Percentiles rank a stretch among this genome's conserved stretches.
phyloP scores from a whole-genome alignment of 35 echinoderm and acorn worm species.

The Apostichopus parvimensis region DNA sequence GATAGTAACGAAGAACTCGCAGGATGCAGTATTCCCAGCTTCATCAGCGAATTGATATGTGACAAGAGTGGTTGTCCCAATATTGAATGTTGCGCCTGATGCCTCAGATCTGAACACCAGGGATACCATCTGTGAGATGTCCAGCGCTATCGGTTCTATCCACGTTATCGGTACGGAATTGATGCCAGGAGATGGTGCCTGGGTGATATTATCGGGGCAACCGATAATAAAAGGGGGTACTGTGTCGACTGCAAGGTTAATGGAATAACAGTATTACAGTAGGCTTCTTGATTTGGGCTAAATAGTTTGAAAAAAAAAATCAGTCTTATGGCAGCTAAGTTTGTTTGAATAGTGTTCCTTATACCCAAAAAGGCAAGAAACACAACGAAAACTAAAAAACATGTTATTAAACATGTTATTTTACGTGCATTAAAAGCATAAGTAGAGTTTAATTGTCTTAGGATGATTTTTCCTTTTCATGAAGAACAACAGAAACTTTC shows the following conservation, averaged over 20 bases:
- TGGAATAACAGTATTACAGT: neutral
- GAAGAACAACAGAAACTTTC: too few species aligned
- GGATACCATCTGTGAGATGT: neutral
- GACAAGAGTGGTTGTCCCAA: neutral
- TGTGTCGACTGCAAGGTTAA: neutral
- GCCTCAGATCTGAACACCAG: neutral
- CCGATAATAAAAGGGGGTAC: neutral
- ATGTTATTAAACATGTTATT: neutral
- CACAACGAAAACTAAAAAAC: neutral
- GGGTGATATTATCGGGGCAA: constrained; percentile 16
- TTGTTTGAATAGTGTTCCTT: too few species aligned
- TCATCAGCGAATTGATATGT: neutral
- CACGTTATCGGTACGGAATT: neutral
- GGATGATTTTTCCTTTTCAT: too few species aligned
- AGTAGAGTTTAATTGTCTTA: too few species aligned
- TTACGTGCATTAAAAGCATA: too few species aligned
- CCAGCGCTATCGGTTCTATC: constrained; percentile 10
- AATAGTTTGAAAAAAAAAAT: too few species aligned
- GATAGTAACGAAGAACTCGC: constrained; percentile 24
- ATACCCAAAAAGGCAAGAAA: neutral
- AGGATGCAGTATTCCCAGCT: neutral
- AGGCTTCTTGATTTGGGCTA: too few species aligned
- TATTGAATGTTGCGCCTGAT: neutral
- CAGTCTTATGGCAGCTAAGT: too few species aligned
- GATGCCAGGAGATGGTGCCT: neutral